Conservation (phyloP, 2,888 invertebrate species). For the Tipula vernalis region DNA sequence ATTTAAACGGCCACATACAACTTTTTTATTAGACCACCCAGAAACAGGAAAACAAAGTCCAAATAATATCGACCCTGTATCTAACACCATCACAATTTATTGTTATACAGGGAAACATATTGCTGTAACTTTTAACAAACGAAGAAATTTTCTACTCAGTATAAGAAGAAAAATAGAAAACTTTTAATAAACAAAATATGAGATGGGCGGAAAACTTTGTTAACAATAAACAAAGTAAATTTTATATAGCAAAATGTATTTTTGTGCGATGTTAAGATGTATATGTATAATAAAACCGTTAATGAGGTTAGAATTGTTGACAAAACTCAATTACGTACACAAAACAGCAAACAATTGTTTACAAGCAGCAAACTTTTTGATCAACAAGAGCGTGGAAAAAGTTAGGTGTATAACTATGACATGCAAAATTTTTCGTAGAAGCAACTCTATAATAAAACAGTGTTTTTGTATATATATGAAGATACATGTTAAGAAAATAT, state of each 20-base stretch:
- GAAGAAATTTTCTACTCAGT: neutral
- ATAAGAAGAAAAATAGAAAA: neutral
- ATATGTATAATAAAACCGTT: too few species aligned
- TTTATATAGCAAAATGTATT: neutral
- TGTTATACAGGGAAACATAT: neutral
- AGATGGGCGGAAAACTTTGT: neutral
- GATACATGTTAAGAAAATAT: neutral
- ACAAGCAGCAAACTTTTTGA: neutral
- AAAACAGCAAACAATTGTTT: neutral
- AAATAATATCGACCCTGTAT: neutral
- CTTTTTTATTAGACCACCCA: neutral
- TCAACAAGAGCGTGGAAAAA: neutral
- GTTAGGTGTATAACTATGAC: neutral
- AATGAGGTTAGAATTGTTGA: neutral
- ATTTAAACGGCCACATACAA: neutral
- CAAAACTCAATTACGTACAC: neutral
- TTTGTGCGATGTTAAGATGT: neutral
- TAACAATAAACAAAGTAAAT: neutral
- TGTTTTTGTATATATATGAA: neutral
- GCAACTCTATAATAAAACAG: neutral
- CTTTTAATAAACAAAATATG: neutral
- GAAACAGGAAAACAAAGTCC: neutral
- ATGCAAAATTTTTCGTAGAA: neutral
- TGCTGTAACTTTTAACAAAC: neutral
- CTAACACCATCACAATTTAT: neutral